These are phyloP conservation scores for Agrotis ipsilon DNA, from an alignment of 2,888 invertebrate genomes.

Conservation along the genomic window DNA sequence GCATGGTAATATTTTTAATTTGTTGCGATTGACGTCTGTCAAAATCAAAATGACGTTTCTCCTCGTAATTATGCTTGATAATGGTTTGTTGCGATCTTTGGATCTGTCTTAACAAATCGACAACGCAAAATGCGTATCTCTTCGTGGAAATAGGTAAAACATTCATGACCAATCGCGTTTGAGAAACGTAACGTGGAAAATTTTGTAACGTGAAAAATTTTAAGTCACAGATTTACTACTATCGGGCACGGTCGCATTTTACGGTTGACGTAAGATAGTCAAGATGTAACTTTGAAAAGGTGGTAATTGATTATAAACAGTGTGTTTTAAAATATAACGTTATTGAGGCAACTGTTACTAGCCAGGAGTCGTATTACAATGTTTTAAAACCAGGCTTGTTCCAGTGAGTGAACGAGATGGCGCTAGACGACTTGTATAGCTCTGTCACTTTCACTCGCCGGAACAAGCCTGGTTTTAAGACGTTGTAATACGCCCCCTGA, in stretches of 20 bases:
- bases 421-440: no score
- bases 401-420: no score
- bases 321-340: constrained; percentile 16
- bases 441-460: no score
- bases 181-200: constrained; percentile 38
- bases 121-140: constrained; percentile 26
- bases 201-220: constrained; percentile 33
- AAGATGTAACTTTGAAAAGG: constrained; percentile 25
- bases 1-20: not conserved
- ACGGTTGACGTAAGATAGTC: constrained; percentile 42
- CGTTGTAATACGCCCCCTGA: no score
- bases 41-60: not conserved
- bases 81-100: not conserved
- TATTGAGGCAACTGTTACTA: constrained; percentile 17
- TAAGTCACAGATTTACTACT: constrained; percentile 31
- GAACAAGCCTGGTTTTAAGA: no score
- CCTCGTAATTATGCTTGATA: not conserved
- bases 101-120: constrained; percentile 1
- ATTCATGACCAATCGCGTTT: constrained; percentile 32
- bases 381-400: no score
- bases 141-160: constrained; percentile 23
- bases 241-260: constrained; percentile 38
- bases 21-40: not conserved
- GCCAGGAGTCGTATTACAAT: no score
- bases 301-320: constrained; percentile 47